Base-by-base conservation (phyloP, 2,888 invertebrate species). In the Pyrrhia umbra region DNA sequence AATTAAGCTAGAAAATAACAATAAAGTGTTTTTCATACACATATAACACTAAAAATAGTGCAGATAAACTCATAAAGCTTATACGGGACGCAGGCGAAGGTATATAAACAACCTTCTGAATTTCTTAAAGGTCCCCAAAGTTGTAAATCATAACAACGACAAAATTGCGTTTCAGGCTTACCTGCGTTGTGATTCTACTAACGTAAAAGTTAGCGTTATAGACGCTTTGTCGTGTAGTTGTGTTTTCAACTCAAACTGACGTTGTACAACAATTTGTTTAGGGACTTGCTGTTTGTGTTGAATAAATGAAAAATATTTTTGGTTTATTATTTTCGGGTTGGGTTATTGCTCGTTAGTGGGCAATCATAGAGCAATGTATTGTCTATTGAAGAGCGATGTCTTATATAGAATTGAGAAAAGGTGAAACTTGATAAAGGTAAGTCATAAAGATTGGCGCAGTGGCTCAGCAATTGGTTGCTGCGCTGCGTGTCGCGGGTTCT, bases 121-220 rank as follows among this genome's bases (percentile, higher is more conserved):
- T 79, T 47, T 71, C 76, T 71, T 59, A 73, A 67, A 80, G 68
- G 69, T 61, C 75, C 58, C 58, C 6, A 15, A 30, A 45, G 52
- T 39, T 63, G 40, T 79, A 79, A 80, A 79, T 79, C 79, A 79
- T 67, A 75, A 61, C 78, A 50, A 60, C 55, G 80, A 71, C 68
- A 75, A 77, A 79, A 79, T 79, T 79, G 60, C 72, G 80, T 63
- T 60, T 62, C 57, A 56, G 62, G 60, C 25, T 75, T 60, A 64
- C 71, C 59, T 25, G 20, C 46, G 63, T 64, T 57, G 64, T 67
- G 79, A 71, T 71, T 79, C 64, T 46, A 54, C 59, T 64, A 49
- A 79, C 79, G 76, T 61, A 64, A 77, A 79, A 77, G 76, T 77
- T 79, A 67, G 56, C 79, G 79, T 77, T 75, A 51, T 60, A 75